Evolutionary conservation across 2,113 vertebrate species (phyloP), one percentile per base, ranked within the genome.

Genomic region (Erythrocercus mccallii): DNA sequence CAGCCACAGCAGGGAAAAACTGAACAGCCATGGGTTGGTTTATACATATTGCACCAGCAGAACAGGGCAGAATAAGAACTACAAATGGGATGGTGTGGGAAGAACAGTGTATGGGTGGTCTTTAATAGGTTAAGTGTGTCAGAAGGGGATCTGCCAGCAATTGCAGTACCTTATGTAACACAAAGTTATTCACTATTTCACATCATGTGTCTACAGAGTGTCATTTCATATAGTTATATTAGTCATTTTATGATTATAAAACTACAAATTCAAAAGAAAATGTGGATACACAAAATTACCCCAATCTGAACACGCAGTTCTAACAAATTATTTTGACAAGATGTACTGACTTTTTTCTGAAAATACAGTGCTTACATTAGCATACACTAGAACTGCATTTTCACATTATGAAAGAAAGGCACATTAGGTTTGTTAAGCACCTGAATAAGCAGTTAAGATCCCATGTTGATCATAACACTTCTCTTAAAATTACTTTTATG

Each of bases 201-300:
- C 71, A 96, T 96, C 85, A 96, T 66, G 87, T 88, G 90, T 94
- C 93, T 93, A 87, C 83, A 91, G 69, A 50, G 50, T 95, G 94
- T 91, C 87, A 95, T 78, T 88, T 78, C 66, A 91, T 60, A 69
- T 5, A 86, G 68, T 90, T 94, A 54, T 69, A 88, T 92, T 92
- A 95, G 95, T 93, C 91, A 95, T 92, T 97, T 97, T 70, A 95
- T 88, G 81, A 95, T 94, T 96, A 94, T 88, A 94, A 86, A 97
- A 92, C 81, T 95, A 94, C 72, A 94, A 73, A 96, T 83, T 95
- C 90, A 95, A 94, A 92, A 95, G 94, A 94, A 95, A 93, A 80
- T 92, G 79, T 90, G 82, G 58, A 95, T 92, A 91, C 90, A 97
- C 78, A 95, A 86, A 95, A 95, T 95, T 95, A 95, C 48, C 62